Percentiles rank a stretch among this genome's conserved stretches.
Evolutionary conservation across 2,113 vertebrate genomes (phyloP).

Genomic region (Tricholaema leucomelas): DNA sequence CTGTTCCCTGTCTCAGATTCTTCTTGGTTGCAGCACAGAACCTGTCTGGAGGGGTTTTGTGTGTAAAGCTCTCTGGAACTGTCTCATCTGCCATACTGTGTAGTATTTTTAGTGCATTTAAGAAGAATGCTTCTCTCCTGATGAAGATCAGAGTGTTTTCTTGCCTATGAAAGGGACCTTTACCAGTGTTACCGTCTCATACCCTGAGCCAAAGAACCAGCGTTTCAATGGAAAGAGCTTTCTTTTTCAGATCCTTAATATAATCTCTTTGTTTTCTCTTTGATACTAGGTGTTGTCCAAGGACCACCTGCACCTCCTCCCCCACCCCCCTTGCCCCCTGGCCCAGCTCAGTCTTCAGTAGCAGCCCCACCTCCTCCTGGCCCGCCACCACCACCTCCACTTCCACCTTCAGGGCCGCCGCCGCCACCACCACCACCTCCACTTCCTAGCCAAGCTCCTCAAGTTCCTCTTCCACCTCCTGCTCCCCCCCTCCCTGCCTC

Average conservation of each 20-base stretch:
- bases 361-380: slow-evolving; percentile 77
- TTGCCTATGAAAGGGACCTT: not conserved
- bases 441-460: slow-evolving; percentile 76
- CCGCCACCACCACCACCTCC: slow-evolving; percentile 83
- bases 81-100: not conserved
- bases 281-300: slow-evolving; percentile 79
- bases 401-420: slow-evolving; percentile 72
- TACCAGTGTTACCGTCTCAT: not conserved
- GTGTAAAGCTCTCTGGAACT: not conserved
- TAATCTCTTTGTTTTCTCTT: slow-evolving; percentile 25
- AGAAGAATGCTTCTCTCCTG: not conserved
- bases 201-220: not conserved
- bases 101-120: not conserved
- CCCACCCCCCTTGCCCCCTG: slow-evolving; percentile 86
- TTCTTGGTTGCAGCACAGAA: slow-evolving; percentile 7
- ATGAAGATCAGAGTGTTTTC: not conserved
- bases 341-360: slow-evolving; percentile 79
- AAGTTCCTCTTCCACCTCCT: slow-evolving; percentile 83
- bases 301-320: slow-evolving; percentile 84
- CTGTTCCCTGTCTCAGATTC: not conserved
- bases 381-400: slow-evolving; percentile 81
- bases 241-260: not conserved
- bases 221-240: not conserved
- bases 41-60: not conserved
- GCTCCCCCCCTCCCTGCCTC: slow-evolving; percentile 90